These are phyloP conservation scores for Ambastaia sidthimunki DNA, from an alignment of 2,797 vertebrate species.

Conservation along the genomic window DNA sequence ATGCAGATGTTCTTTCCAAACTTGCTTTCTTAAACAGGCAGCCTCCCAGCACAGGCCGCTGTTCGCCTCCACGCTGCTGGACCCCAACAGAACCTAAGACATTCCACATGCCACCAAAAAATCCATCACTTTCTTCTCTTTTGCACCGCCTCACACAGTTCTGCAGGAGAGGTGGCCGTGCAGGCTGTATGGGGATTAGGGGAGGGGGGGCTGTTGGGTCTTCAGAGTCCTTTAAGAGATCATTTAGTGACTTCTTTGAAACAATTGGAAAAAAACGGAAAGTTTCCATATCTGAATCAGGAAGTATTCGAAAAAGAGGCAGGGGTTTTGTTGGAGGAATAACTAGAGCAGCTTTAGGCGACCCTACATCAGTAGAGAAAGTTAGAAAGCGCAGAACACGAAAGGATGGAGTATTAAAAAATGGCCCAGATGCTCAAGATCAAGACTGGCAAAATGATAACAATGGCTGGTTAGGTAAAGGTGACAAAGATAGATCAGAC, in stretches of 20 bases:
- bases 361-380: conserved; percentile 73
- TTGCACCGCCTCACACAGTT: conserved; percentile 92
- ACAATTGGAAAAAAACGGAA: conserved; percentile 96
- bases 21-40: conserved; percentile 96
- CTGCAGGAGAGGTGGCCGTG: conserved; percentile 89
- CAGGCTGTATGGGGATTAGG: conserved; percentile 85
- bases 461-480: conserved; percentile 80
- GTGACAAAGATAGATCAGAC: conserved; percentile 55
- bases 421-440: conserved; percentile 70
- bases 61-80: conserved; percentile 96
- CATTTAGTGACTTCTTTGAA: conserved; percentile 98
- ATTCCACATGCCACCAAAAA: conserved; percentile 90
- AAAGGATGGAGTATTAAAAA: conserved; percentile 87
- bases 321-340: conserved; percentile 75
- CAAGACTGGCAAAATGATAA: conserved; percentile 87
- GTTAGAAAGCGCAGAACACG: conserved; percentile 84
- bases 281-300: conserved; percentile 77
- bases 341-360: conserved; percentile 72
- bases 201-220: conserved; percentile 85
- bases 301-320: conserved; percentile 88
- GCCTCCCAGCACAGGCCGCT: conserved; percentile 90
- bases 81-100: conserved; percentile 96
- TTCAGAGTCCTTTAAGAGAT: conserved; percentile 84
- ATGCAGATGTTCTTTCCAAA: conserved; percentile 95
- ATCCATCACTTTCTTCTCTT: conserved; percentile 93